Base-by-base conservation (phyloP, 2,113 vertebrate genomes). In the Scophthalmus maximus region DNA sequence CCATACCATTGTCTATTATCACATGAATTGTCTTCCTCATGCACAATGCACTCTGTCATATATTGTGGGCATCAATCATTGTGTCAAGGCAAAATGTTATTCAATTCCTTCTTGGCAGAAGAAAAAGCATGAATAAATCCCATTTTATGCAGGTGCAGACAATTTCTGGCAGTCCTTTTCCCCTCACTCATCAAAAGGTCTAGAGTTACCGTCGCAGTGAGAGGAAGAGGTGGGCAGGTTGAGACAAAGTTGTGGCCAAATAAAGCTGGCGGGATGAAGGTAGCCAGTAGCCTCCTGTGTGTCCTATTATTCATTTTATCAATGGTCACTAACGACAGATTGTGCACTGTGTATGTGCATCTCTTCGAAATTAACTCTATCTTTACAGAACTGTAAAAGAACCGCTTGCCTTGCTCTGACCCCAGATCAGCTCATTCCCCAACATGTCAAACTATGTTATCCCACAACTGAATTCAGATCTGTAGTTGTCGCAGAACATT, bases 91-190 rank as follows among this genome's bases (percentile, higher is more conserved):
- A 22, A 57, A 53, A 22, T 52, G 9, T 65, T 0, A 53, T 84
- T 51, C 40, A 59, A 4, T 56, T 23, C 30, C 25, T 64, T 61
- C 2, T 50, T 34, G 30, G 76, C 63, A 61, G 77, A 23, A 36
- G 56, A 58, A 76, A 65, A 52, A 27, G 34, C 56, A 23, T 73
- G 68, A 62, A 74, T 73, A 68, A 81, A 62, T 77, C 53, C 68
- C 30, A 73, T 56, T 40, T 68, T 72, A 71, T 72, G 76, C 87
- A 90, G 90, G 87, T 89, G 89, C 67, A 75, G 81, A 83, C 44
- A 59, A 84, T 71, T 68, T 83, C 68, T 65, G 78, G 73, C 77
- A 68, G 50, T 68, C 46, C 56, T 79, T 79, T 85, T 81, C 75
- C 58, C 58, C 29, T 89, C 83, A 83, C 57, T 90, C 87, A 81